Percentiles rank a stretch among this genome's conserved stretches.
These are phyloP conservation scores for Sesia bembeciformis DNA, from an alignment of 2,888 invertebrate species.

Conservation along the genomic window DNA sequence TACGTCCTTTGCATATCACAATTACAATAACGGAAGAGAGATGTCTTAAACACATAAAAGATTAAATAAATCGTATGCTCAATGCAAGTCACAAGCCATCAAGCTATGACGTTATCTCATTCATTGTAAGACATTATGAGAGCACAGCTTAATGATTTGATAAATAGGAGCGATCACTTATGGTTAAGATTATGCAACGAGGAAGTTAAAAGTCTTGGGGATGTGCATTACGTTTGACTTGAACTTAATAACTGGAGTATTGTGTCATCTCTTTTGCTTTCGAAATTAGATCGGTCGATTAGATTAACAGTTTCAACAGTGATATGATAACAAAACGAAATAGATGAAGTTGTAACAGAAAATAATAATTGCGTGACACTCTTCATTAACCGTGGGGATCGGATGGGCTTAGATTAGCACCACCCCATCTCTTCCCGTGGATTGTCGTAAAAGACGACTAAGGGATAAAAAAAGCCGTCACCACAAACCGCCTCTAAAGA, in stretches of 20 bases:
- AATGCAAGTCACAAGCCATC: background rate
- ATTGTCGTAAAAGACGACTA: no score
- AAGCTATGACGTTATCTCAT: constrained; percentile 4
- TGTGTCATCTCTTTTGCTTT: constrained; percentile 19
- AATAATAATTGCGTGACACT: no score
- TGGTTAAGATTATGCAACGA: constrained; percentile 19
- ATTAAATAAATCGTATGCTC: background rate
- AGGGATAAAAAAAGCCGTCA: no score
- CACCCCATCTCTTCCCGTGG: no score
- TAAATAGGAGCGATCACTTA: constrained; percentile 30
- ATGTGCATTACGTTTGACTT: background rate
- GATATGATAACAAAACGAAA: no score
- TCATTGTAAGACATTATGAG: constrained; percentile 15
- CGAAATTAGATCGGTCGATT: constrained; percentile 5
- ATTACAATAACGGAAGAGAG: background rate
- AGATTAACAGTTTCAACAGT: background rate
- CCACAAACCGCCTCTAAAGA: no score
- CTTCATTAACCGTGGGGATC: no score
- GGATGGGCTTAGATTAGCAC: no score
- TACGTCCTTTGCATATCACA: background rate
- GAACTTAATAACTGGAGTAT: constrained; percentile 12
- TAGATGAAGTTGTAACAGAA: no score
- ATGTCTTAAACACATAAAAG: background rate
- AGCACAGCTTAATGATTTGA: constrained; percentile 26
- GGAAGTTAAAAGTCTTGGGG: constrained; percentile 12